A percentile compares a stretch with the other conserved stretches of the same genome.
These are phyloP conservation scores for Linyphia triangularis DNA, from an alignment of 2,888 invertebrate genomes.

Conservation along the genomic window DNA sequence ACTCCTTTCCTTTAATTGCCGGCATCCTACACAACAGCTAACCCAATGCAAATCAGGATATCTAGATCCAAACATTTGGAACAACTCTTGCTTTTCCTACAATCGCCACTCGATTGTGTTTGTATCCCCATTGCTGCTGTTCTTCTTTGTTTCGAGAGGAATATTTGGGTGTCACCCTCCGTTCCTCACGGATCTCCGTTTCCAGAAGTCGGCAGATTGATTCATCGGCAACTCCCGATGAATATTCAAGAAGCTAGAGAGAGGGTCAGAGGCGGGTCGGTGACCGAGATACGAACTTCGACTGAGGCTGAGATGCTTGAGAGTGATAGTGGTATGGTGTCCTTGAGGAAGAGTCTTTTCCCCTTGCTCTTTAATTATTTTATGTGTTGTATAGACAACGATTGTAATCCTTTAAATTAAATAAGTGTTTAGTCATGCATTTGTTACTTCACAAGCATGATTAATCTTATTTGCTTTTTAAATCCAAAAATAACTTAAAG, in stretches of 20 bases:
- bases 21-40: not conserved
- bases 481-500: too few relatives aligned
- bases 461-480: too few relatives aligned
- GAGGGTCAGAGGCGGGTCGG: slow-evolving; percentile 64
- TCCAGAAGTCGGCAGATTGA: slow-evolving; percentile 31
- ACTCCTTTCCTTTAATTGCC: not conserved
- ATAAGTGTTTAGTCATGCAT: too few relatives aligned
- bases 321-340: not conserved
- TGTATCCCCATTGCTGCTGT: not conserved
- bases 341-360: not conserved
- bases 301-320: not conserved
- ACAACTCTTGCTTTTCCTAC: not conserved
- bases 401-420: too few relatives aligned
- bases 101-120: not conserved
- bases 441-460: too few relatives aligned
- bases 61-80: not conserved
- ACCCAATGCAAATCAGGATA: not conserved
- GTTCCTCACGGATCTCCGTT: slow-evolving; percentile 58
- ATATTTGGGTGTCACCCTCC: not conserved
- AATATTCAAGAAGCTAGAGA: slow-evolving; percentile 57
- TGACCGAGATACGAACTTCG: slow-evolving; percentile 50
- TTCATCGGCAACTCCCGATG: slow-evolving; percentile 54
- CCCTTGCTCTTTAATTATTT: not conserved
- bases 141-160: not conserved
- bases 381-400: not conserved